phyloP scores from a whole-genome alignment of 2,797 vertebrate species.

The Notolabrus celidotus region DNA sequence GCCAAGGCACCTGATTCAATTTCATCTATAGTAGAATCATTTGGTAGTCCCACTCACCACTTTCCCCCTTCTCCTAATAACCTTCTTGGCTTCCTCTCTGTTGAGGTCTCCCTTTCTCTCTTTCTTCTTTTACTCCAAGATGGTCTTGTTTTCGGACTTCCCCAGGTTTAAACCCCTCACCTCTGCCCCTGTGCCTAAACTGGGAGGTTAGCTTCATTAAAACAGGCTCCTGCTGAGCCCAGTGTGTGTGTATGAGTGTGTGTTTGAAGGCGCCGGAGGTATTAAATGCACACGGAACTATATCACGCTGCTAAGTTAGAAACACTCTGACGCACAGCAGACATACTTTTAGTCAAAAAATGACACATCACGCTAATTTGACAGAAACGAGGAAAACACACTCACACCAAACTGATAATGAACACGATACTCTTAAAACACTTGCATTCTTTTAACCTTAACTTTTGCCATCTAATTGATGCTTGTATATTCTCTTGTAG shows the following conservation, averaged over 20 bases:
- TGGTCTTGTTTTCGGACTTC: slow-evolving; percentile 73
- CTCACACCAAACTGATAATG: too few relatives aligned
- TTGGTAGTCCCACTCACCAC: slow-evolving; percentile 43
- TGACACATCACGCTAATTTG: too few relatives aligned
- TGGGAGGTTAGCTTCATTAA: slow-evolving; percentile 78
- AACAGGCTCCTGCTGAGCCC: slow-evolving; percentile 76
- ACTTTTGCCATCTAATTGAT: too few relatives aligned
- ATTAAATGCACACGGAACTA: slow-evolving; percentile 72
- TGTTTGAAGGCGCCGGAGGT: slow-evolving; percentile 64
- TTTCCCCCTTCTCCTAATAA: slow-evolving; percentile 14
- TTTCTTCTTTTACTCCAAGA: slow-evolving; percentile 49
- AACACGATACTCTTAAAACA: too few relatives aligned
- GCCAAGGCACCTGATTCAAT: slow-evolving; percentile 68
- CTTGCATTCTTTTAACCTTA: too few relatives aligned
- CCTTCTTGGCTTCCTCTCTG: slow-evolving; percentile 35
- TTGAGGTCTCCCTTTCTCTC: slow-evolving; percentile 37
- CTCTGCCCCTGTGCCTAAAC: slow-evolving; percentile 68
- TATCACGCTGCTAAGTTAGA: slow-evolving; percentile 67
- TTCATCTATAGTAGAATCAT: slow-evolving; percentile 63
- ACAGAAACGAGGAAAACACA: neutral
- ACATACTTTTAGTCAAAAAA: neutral
- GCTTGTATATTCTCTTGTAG: too few relatives aligned
- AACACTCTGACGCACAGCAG: slow-evolving; percentile 45
- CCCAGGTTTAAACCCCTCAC: slow-evolving; percentile 80
- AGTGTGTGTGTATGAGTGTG: slow-evolving; percentile 30